A percentile compares a stretch with the other conserved stretches of the same genome.
phyloP scores from a whole-genome alignment of 2,113 vertebrate species.

The Lagopus leucura region DNA sequence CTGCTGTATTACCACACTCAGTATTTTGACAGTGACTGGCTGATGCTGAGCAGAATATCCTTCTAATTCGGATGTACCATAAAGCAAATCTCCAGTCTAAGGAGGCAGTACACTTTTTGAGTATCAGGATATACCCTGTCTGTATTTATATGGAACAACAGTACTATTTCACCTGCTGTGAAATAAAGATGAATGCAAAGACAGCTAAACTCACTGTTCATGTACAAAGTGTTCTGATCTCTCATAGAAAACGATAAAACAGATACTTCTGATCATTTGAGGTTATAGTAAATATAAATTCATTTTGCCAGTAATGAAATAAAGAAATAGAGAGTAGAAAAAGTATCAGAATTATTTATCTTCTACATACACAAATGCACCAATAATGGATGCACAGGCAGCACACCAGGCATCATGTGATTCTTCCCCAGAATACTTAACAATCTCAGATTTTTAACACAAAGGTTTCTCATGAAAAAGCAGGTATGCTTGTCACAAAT shows the following conservation, averaged over 20 bases:
- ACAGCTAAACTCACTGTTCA: neutral
- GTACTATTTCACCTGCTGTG: neutral
- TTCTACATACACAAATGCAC: neutral
- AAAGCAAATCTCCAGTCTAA: neutral
- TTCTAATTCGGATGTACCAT: neutral
- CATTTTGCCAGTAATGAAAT: neutral
- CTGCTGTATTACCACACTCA: neutral
- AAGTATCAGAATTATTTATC: neutral
- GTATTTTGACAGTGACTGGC: neutral
- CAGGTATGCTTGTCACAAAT: neutral
- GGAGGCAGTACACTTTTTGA: neutral
- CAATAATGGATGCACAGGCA: neutral
- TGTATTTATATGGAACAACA: neutral
- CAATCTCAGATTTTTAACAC: neutral
- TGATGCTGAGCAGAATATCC: neutral
- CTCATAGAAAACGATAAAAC: neutral
- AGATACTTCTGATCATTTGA: neutral
- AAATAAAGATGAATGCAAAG: neutral
- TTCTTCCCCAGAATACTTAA: neutral
- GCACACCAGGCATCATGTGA: neutral
- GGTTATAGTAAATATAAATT: neutral
- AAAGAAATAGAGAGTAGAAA: neutral
- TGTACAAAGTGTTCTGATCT: neutral
- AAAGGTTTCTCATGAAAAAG: neutral
- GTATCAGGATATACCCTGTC: neutral